These are phyloP conservation scores for Dendrophyllia cribrosa DNA, from an alignment of 64 coral and sea anemone species.

Conservation along the genomic window DNA sequence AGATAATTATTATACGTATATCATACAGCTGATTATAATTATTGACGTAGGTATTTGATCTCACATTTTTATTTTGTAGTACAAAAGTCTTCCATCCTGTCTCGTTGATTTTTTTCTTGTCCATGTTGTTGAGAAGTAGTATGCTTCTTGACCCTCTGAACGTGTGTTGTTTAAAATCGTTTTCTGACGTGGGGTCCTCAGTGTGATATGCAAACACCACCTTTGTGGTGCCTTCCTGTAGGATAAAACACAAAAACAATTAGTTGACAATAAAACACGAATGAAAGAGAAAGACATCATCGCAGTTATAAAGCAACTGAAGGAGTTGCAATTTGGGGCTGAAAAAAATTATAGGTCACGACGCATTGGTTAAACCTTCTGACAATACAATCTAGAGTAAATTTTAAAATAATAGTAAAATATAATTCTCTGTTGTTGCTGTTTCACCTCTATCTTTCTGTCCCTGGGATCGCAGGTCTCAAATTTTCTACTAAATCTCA, in stretches of 20 bases:
- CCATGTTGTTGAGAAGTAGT: conserved; percentile 50
- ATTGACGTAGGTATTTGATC: background rate
- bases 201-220: conserved; percentile 62
- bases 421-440: background rate
- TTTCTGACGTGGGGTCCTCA: conserved; percentile 7
- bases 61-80: conserved; percentile 53
- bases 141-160: conserved; percentile 40
- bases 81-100: conserved; percentile 31
- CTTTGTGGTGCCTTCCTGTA: conserved; percentile 65
- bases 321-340: too few species aligned
- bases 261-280: too few species aligned
- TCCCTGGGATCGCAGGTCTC: conserved; percentile 51
- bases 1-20: too few species aligned
- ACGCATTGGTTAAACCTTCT: too few species aligned
- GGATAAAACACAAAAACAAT: too few species aligned
- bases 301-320: too few species aligned
- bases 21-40: too few species aligned
- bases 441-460: conserved; percentile 20
- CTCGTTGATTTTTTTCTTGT: conserved; percentile 8
- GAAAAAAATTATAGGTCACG: too few species aligned
- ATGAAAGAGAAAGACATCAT: too few species aligned
- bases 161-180: conserved; percentile 16
- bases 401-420: background rate
- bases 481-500: conserved; percentile 60
- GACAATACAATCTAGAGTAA: background rate